Conservation (phyloP, 2,113 vertebrate genomes). For the Chrysemys picta region DNA sequence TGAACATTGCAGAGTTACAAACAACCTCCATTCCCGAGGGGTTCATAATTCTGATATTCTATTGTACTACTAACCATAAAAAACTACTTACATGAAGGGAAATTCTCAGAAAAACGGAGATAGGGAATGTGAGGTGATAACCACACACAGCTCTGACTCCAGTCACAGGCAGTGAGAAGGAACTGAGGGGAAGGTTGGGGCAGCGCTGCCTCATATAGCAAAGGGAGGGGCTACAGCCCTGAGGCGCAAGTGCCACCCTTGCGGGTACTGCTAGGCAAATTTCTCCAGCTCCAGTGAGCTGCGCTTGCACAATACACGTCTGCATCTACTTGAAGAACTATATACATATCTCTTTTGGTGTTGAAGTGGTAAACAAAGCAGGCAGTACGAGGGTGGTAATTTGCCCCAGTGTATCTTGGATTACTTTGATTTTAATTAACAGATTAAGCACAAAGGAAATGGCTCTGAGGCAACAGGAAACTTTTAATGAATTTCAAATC, state of each 20-base stretch:
- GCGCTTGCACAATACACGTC: background rate
- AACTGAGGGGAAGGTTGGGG: background rate
- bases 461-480: constrained; percentile 25
- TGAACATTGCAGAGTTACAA: too few relatives aligned
- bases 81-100: background rate
- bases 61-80: background rate
- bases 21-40: too few relatives aligned
- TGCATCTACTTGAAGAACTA: background rate
- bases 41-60: too few relatives aligned
- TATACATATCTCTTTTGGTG: background rate
- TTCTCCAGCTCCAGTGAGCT: background rate
- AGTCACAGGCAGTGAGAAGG: background rate
- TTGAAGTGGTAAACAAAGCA: constrained; percentile 36
- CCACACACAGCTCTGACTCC: background rate
- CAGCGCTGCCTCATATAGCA: background rate
- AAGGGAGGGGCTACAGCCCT: background rate
- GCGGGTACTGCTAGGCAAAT: background rate
- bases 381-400: constrained; percentile 12
- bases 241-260: background rate
- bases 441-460: constrained; percentile 51
- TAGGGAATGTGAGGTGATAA: background rate
- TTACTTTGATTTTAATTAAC: constrained; percentile 51
- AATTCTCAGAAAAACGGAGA: background rate
- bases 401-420: constrained; percentile 29
- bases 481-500: constrained; percentile 40